Evolutionary conservation across 2,888 invertebrate species (phyloP), one percentile per base, ranked within the genome.

Genomic region (Pammene fasciana): DNA sequence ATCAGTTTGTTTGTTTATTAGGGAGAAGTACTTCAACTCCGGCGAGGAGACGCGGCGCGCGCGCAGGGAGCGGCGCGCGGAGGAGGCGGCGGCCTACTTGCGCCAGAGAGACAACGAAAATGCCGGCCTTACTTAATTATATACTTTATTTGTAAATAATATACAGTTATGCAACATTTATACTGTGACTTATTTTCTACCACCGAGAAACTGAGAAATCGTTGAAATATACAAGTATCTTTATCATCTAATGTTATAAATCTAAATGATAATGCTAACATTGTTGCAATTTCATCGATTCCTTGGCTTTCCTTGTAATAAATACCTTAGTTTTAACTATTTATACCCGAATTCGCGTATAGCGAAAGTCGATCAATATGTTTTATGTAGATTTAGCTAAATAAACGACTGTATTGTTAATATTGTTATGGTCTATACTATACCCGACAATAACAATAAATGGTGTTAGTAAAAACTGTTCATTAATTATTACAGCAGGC

Each of bases 11-110:
- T 38, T 48, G 4, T 26, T n/a, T 38, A 5, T 16, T 26, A 92
- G 95, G 71, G 94, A 95, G 70, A 96, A 96, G 75, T 97, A 96
- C 85, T 97, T 96, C 79, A 93, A 94, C 60, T 89, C 94, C 34
- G 93, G 95, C 0, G 94, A 96, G 66, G 94, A 94, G 79, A 94
- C 95, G 0, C 91, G 97, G 0, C 93, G 93, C 66, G 96, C 96
- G 75, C 92, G 94, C 65, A 89, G 87, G 71, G 88, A 88, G 74
- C 85, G 78, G 71, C 81, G 80, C 68, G 87, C 88, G 0, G 87
- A 83, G 48, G 89, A 87, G 62, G 73, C 87, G 4, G 86, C 86
- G 5, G 83, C 85, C 1, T 83, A 84, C 65, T 78, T 80, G 7
- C 76, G 75, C 36, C 76, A 78, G 52, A 70, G 61, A 61, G 52